Evolutionary conservation across 2,113 vertebrate species (phyloP).

Genomic region (Loxodonta africana): DNA sequence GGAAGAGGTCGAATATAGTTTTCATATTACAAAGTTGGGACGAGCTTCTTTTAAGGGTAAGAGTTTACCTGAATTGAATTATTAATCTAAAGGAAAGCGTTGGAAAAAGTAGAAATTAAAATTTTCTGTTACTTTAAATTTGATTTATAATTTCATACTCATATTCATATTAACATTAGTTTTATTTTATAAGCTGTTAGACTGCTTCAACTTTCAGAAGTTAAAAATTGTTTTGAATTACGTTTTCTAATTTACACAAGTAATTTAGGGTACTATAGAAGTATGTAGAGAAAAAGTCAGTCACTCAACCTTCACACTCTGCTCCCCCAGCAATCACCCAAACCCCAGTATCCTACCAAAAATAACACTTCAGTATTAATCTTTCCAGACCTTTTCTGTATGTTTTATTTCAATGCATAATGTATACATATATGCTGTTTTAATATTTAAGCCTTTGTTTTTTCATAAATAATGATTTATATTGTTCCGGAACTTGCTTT

Average conservation of each 20-base stretch:
- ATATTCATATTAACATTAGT: slow-evolving; percentile 21
- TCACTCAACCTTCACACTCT: not conserved
- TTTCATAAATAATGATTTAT: not conserved
- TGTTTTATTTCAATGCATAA: slow-evolving; percentile 15
- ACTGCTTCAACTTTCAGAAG: slow-evolving; percentile 23
- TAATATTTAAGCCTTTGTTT: slow-evolving; percentile 41
- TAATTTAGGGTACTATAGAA: not conserved
- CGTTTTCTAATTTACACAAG: not conserved
- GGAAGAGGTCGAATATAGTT: slow-evolving; percentile 58
- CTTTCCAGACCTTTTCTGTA: not conserved
- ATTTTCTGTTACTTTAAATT: slow-evolving; percentile 36
- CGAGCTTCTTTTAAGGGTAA: slow-evolving; percentile 95
- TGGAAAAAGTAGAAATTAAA: slow-evolving; percentile 45
- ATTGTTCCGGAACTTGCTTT: not conserved
- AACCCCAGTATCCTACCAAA: not conserved
- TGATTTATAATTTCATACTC: slow-evolving; percentile 48
- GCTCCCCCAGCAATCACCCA: too few relatives aligned
- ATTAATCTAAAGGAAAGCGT: slow-evolving; percentile 1
- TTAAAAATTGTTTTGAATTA: slow-evolving; percentile 45
- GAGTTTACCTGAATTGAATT: slow-evolving; percentile 37
- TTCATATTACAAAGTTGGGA: slow-evolving; percentile 93
- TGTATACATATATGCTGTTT: not conserved
- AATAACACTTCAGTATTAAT: not conserved
- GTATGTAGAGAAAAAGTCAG: not conserved
- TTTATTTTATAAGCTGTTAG: not conserved